phyloP scores from a whole-genome alignment of 2,888 invertebrate genomes.

The Agrochola macilenta region DNA sequence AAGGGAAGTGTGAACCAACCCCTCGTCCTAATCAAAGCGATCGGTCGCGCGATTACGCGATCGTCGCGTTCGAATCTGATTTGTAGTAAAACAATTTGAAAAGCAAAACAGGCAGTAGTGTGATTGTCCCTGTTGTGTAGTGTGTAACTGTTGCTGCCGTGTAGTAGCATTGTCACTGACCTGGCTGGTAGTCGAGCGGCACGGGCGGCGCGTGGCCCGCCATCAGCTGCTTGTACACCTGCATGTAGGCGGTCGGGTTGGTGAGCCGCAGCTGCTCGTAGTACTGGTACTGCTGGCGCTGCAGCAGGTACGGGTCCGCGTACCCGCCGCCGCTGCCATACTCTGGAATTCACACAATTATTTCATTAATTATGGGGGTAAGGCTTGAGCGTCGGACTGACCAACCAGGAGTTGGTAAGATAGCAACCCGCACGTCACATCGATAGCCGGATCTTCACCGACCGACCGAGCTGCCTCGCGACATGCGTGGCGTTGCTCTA shows the following conservation, averaged over 20 bases:
- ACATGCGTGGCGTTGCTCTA: neutral
- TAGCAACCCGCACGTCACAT: no score
- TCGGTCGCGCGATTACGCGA: neutral
- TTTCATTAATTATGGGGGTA: neutral
- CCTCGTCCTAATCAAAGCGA: neutral
- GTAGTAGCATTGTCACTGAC: neutral
- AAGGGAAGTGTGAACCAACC: no score
- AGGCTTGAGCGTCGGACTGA: neutral
- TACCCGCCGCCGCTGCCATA: constrained; percentile 66
- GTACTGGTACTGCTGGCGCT: constrained; percentile 93
- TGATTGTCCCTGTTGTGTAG: neutral
- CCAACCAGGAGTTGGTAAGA: neutral
- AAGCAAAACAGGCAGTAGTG: neutral
- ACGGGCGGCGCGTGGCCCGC: constrained; percentile 76
- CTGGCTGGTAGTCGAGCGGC: constrained; percentile 52
- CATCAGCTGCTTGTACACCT: constrained; percentile 94
- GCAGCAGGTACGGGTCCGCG: constrained; percentile 90
- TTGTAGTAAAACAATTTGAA: neutral
- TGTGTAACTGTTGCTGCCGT: no score
- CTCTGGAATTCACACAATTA: constrained; percentile 46
- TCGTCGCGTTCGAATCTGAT: no score
- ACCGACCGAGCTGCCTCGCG: no score
- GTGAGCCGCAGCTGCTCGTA: constrained; percentile 94
- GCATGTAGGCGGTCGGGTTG: constrained; percentile 95
- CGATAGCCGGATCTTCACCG: neutral